Conservation (phyloP, 2,113 vertebrate genomes). For the Nesogale talazaci region DNA sequence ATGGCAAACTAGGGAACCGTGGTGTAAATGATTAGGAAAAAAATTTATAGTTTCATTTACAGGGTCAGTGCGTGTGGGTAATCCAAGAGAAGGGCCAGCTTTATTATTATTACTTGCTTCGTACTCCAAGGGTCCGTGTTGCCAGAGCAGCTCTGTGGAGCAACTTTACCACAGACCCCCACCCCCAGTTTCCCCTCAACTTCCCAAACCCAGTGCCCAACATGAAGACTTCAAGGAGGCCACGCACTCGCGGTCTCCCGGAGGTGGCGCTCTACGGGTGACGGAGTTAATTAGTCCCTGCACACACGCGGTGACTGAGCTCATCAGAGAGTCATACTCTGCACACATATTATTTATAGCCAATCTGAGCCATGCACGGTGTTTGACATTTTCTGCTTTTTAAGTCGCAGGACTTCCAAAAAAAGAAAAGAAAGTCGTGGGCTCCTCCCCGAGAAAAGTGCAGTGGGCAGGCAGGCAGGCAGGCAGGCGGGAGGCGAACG, state of each 20-base stretch:
- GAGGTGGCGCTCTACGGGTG: conserved; percentile 69
- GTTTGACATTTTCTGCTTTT: conserved; percentile 42
- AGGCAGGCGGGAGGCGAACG: conserved; percentile 34
- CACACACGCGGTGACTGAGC: conserved; percentile 58
- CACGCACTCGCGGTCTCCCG: conserved; percentile 17
- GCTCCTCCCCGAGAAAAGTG: not conserved
- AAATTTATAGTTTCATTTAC: not conserved
- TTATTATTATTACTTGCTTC: not conserved
- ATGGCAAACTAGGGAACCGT: not conserved
- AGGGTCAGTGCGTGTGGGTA: not conserved
- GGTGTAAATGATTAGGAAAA: not conserved
- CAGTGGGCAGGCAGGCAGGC: not conserved
- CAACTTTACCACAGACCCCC: conserved; percentile 30
- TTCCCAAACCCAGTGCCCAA: not conserved
- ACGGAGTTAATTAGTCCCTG: conserved; percentile 55
- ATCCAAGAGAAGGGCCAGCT: not conserved
- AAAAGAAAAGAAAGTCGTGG: conserved; percentile 55
- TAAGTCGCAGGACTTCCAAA: conserved; percentile 34
- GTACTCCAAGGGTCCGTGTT: not conserved
- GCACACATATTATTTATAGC: conserved; percentile 66
- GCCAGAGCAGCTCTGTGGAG: not conserved
- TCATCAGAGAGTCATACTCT: conserved; percentile 61
- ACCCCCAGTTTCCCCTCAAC: conserved; percentile 47
- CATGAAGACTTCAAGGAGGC: conserved; percentile 21
- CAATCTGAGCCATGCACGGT: conserved; percentile 20